Base-by-base conservation (phyloP, 1,140 invertebrate species). In the Halesus radiatus region DNA sequence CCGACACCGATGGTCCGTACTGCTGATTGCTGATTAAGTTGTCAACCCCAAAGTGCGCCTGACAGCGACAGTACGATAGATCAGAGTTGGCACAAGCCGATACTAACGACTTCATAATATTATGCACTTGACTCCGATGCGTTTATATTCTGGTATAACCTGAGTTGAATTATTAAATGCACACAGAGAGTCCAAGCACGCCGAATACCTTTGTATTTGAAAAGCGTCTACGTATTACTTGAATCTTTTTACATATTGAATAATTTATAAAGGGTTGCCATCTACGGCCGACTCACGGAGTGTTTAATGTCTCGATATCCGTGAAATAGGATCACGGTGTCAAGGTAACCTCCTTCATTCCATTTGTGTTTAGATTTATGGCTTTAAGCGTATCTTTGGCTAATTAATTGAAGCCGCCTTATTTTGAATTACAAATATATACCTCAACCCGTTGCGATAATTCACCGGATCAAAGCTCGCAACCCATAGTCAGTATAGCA, bases 401-500 rank as follows among this genome's bases (percentile, higher is more conserved):
- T 52, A 72, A 72, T 72, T 72, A 50, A 72, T 72, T 54, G 37
- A 26, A 72, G 45, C 50, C 68, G 68, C 45, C 45, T 23, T 72
- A 53, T 52, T 72, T 72, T 72, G 68, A 72, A 72, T 72, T 72
- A 72, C 45, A 72, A 72, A 72, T 72, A 72, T 72, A 66, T 26
- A 22, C 15, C 1, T 66, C 62, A 26, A 29, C 62, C 62, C 26
- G 68, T 45, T 72, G n/a, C 68, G 68, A 32, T 72, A 72, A 52
- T 4, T 72, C 68, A 18, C 45, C 45, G 13, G 37, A 66, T 20
- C 22, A 26, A 66, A 45, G 68, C 68, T 37, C n/a, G 45, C 4
- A 68, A 45, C 10, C 37, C 37, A 45, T 45, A 45, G 37, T 10
- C 13, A 45, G 37, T 45, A 45, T 7, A 45, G 37, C 32, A 8